phyloP scores from a whole-genome alignment of 2,113 vertebrate species.

The Tamias sibiricus region DNA sequence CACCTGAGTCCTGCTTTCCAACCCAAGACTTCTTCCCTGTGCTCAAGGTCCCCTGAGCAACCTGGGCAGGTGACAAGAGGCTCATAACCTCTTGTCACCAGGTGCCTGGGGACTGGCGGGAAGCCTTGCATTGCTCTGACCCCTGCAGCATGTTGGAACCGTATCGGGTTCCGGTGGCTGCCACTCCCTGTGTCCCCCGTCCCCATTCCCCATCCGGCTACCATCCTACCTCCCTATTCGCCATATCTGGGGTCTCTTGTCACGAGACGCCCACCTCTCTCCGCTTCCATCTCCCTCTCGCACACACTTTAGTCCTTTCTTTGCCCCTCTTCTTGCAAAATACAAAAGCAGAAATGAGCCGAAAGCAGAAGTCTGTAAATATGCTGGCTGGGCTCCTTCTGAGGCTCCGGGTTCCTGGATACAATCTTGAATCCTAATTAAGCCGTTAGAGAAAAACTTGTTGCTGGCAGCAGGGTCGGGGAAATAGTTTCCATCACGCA shows the following conservation, averaged over 20 bases:
- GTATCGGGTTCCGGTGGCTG: background rate
- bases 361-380: slow-evolving; percentile 74
- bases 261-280: slow-evolving; percentile 52
- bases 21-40: background rate
- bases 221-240: background rate
- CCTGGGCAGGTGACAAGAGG: background rate
- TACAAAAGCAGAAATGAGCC: slow-evolving; percentile 81
- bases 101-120: accelerated
- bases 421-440: slow-evolving; percentile 86
- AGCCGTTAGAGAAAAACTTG: slow-evolving; percentile 70
- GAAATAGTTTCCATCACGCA: slow-evolving; percentile 81
- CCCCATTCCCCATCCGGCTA: background rate
- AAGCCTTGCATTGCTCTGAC: background rate
- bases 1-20: background rate
- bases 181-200: background rate
- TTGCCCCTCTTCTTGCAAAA: slow-evolving; percentile 77
- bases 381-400: slow-evolving; percentile 65
- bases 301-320: slow-evolving; percentile 77
- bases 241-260: slow-evolving; percentile 43
- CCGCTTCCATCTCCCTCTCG: background rate
- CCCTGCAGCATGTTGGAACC: background rate
- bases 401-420: slow-evolving; percentile 71
- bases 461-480: slow-evolving; percentile 60
- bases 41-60: background rate
- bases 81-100: background rate